Evolutionary conservation across 1,140 invertebrate species (phyloP).

Genomic region (Arion vulgaris): DNA sequence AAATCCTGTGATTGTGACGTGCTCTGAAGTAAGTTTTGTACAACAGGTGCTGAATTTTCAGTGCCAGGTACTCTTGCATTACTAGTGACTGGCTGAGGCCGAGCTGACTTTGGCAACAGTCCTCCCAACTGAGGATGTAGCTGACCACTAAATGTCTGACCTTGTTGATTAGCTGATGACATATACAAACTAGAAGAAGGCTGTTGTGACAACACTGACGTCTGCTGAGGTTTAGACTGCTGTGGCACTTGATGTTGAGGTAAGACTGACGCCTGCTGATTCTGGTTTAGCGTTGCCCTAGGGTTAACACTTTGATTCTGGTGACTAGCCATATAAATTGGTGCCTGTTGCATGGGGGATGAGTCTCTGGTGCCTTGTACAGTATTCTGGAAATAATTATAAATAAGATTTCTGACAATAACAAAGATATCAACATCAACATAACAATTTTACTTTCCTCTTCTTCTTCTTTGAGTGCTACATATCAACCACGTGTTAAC

Average conservation of each 20-base stretch:
- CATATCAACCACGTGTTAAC: no score
- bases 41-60: conserved; percentile 21
- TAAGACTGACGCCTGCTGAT: not conserved
- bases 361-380: not conserved
- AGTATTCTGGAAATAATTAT: conserved; percentile 12
- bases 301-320: not conserved
- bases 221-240: not conserved
- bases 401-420: not conserved
- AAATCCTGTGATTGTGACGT: conserved; percentile 21
- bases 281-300: not conserved
- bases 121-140: not conserved
- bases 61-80: not conserved
- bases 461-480: no score
- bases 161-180: not conserved
- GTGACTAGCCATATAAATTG: not conserved
- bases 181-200: not conserved
- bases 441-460: no score
- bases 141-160: not conserved
- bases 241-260: not conserved
- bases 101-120: not conserved
- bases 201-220: not conserved
- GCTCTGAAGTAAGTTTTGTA: conserved; percentile 48
- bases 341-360: not conserved
- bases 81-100: not conserved
- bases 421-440: no score